phyloP scores from a whole-genome alignment of 2,113 vertebrate genomes.

The Pandion haliaetus region DNA sequence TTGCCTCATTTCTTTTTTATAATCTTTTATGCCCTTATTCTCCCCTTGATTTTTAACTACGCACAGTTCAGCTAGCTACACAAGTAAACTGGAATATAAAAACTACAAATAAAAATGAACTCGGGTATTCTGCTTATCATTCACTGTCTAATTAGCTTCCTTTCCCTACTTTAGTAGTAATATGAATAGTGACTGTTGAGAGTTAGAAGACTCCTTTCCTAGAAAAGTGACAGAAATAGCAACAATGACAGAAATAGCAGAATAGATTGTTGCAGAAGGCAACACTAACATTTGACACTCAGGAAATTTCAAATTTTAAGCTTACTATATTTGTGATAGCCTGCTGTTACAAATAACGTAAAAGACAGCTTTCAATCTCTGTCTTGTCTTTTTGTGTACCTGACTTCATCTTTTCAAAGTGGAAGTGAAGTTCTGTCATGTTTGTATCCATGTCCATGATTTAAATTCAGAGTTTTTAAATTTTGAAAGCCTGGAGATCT shows the following conservation, averaged over 20 bases:
- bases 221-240: neutral
- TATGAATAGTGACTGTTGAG: neutral
- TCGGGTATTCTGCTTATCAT: neutral
- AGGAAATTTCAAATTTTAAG: neutral
- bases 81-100: neutral
- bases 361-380: neutral
- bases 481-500: neutral
- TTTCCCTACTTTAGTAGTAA: neutral
- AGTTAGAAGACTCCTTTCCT: neutral
- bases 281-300: neutral
- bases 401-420: neutral
- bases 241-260: neutral
- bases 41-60: neutral
- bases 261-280: neutral
- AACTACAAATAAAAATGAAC: neutral
- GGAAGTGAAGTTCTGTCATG: neutral
- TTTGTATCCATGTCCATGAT: neutral
- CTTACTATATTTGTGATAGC: neutral
- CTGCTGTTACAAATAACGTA: neutral
- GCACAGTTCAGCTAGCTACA: neutral
- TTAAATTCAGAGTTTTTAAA: neutral
- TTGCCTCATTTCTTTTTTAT: neutral
- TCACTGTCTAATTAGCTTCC: neutral
- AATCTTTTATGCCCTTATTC: neutral
- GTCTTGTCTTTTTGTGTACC: neutral